Evolutionary conservation across 1,140 invertebrate species (phyloP), one percentile per base, ranked within the genome.

Genomic region (Hyles vespertilio): DNA sequence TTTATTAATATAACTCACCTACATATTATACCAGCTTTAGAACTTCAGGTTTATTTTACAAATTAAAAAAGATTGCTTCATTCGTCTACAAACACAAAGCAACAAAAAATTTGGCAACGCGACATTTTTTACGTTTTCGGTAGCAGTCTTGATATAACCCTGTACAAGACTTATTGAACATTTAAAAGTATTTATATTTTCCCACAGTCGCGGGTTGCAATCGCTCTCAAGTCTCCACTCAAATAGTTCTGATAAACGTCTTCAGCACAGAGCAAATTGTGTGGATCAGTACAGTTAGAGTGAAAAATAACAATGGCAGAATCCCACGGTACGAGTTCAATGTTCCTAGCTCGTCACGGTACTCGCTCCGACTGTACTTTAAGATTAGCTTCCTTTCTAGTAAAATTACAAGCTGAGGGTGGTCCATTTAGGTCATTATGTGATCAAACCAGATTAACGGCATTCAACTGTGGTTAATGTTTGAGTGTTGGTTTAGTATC

Each of bases 311-410:
- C 77, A 84, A 77, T 78, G 69, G 72, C 69, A 64, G 58, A 58
- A 74, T 84, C 79, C 74, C 78, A 81, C 79, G 74, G 72, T 64
- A 47, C 51, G 61, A 63, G 79, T 70, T 74, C 69, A 70, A 74
- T 60, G 74, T 50, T 70, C 73, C 56, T 61, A 56, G 59, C 63
- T 54, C 76, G 71, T 80, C 71, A 81, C 74, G 79, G 61, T 70
- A 62, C 74, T 72, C 68, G 70, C 63, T 51, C 66, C 53, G 60
- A 73, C 60, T 72, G 69, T 73, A 74, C 65, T 12, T 67, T 54
- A 57, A 72, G 67, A 75, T 76, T 70, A 64, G 67, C 57, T 54
- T 52, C 69, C 68, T 68, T 65, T 68, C 65, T 58, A 58, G 52
- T 65, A 57, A 45, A 47, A 62, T 52, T 61, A 52, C 62, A 58